Evolutionary conservation across 2,888 invertebrate genomes (phyloP).

Genomic region (Eledone cirrhosa): DNA sequence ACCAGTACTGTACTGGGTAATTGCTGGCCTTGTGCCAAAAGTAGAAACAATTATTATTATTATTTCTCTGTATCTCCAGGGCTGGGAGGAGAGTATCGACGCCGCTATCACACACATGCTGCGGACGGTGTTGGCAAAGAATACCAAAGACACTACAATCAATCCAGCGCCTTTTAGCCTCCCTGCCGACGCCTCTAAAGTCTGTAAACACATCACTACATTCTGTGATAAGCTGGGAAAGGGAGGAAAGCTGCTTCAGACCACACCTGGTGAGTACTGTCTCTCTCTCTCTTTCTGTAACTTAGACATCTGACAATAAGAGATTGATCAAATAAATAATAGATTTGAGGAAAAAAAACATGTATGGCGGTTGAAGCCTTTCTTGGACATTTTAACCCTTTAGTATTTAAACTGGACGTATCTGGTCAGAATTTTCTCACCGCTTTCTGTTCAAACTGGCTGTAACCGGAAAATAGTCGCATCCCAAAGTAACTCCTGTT

Average conservation of each 20-base stretch:
- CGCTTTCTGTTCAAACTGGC: too few species aligned
- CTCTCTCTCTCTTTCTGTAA: background rate
- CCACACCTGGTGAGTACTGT: conserved; percentile 19
- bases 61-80: too few species aligned
- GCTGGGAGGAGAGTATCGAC: conserved; percentile 82
- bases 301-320: background rate
- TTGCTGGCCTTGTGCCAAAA: too few species aligned
- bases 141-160: conserved; percentile 70
- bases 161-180: conserved; percentile 61
- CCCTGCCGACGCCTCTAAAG: conserved; percentile 64
- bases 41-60: too few species aligned
- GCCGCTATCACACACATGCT: conserved; percentile 75
- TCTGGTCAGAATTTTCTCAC: too few species aligned
- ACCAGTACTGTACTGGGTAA: too few species aligned
- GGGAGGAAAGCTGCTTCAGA: conserved; percentile 58
- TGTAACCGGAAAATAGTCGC: too few species aligned
- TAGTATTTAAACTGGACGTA: too few species aligned
- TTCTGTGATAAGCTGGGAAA: conserved; percentile 66
- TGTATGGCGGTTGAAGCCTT: too few species aligned
- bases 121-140: conserved; percentile 72
- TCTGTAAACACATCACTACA: conserved; percentile 67
- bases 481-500: too few species aligned
- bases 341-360: too few species aligned
- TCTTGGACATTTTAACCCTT: too few species aligned
- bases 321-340: background rate